A percentile compares a stretch with the other conserved stretches of the same genome.
These are phyloP conservation scores for Lasius platythorax DNA, from an alignment of 2,888 invertebrate species.

Conservation along the genomic window DNA sequence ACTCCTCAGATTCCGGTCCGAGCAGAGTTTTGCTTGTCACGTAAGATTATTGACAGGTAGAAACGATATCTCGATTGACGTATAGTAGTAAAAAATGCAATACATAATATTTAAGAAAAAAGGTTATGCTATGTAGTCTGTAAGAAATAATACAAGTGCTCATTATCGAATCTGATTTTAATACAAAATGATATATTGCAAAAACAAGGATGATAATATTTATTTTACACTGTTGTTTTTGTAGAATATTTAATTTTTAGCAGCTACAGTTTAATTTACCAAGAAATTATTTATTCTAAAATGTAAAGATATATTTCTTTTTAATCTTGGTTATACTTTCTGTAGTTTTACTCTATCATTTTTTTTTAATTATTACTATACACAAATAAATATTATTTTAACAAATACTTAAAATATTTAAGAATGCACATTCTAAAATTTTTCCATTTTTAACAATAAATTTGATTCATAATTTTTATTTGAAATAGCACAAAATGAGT, in stretches of 20 bases:
- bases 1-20: not conserved
- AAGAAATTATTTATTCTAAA: too few species aligned
- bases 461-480: not conserved
- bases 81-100: not conserved
- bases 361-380: too few species aligned
- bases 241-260: too few species aligned
- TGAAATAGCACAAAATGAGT: not conserved
- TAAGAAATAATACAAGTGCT: not conserved
- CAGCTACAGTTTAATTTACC: too few species aligned
- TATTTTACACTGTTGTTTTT: too few species aligned
- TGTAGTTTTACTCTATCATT: too few species aligned
- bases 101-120: not conserved
- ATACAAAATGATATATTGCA: not conserved
- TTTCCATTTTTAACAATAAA: not conserved
- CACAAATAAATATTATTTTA: too few species aligned
- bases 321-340: not conserved
- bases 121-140: too few species aligned
- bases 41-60: not conserved
- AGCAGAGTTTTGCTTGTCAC: constrained; percentile 4
- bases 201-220: not conserved
- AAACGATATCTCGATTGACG: not conserved
- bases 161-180: not conserved
- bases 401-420: not conserved
- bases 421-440: not conserved
- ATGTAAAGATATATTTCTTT: not conserved